A percentile compares a stretch with the other conserved stretches of the same genome.
phyloP scores from a whole-genome alignment of 1,140 invertebrate species.

The Schlechtendalia chinensis region DNA sequence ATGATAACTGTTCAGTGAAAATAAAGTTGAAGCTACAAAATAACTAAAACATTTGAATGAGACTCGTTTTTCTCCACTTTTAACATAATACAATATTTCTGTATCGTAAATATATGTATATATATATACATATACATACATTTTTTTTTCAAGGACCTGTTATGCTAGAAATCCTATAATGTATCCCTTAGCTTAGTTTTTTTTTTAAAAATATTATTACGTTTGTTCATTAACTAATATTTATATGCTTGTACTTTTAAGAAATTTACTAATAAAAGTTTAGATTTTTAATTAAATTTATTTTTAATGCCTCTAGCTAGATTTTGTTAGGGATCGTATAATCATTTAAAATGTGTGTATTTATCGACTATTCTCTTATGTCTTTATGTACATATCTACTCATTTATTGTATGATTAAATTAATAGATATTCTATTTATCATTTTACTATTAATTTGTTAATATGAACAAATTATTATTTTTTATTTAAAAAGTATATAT shows the following conservation, averaged over 20 bases:
- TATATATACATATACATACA: not conserved
- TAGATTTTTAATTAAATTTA: constrained; percentile 47
- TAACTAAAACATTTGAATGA: constrained; percentile 36
- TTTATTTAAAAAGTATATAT: not conserved
- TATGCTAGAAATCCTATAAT: constrained; percentile 35
- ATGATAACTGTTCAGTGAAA: constrained; percentile 43
- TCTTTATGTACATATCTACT: not conserved
- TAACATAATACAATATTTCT: constrained; percentile 31
- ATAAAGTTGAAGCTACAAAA: constrained; percentile 41
- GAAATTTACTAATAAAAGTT: constrained; percentile 49
- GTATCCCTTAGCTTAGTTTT: constrained; percentile 49
- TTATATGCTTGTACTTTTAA: constrained; percentile 50
- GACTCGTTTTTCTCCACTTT: constrained; percentile 35
- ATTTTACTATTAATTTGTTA: not conserved
- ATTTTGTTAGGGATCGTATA: not conserved
- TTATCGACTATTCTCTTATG: not conserved
- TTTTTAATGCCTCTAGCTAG: constrained; percentile 6
- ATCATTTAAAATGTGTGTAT: not conserved
- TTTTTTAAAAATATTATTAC: constrained; percentile 44
- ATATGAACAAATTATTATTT: not conserved
- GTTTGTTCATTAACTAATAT: constrained; percentile 49
- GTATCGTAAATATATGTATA: constrained; percentile 33
- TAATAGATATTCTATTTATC: not conserved
- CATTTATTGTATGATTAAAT: not conserved
- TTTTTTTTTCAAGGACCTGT: constrained; percentile 41